Conservation (phyloP, 1,140 invertebrate species). For the Arion vulgaris region DNA sequence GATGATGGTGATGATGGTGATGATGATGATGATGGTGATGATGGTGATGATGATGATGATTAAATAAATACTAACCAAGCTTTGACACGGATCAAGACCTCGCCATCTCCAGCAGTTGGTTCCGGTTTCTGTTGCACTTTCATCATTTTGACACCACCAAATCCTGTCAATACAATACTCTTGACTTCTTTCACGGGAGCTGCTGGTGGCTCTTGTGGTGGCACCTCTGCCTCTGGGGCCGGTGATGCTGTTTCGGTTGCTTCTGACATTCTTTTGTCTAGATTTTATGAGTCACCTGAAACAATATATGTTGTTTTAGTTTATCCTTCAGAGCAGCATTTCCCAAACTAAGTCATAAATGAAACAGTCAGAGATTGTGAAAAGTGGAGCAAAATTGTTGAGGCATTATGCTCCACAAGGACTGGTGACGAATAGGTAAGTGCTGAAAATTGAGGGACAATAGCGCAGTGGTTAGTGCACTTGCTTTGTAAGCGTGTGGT, state of each 20-base stretch:
- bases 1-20: neutral
- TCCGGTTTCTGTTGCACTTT: slow-evolving; percentile 86
- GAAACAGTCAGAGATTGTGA: too few species aligned
- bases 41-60: too few species aligned
- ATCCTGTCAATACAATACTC: slow-evolving; percentile 84
- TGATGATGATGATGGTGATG: too few species aligned
- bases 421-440: too few species aligned
- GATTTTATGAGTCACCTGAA: neutral
- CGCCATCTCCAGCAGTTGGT: slow-evolving; percentile 81
- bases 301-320: too few species aligned
- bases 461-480: too few species aligned
- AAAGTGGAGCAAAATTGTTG: too few species aligned
- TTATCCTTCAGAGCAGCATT: too few species aligned
- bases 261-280: neutral
- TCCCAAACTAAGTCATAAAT: too few species aligned
- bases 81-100: slow-evolving; percentile 87
- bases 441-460: too few species aligned
- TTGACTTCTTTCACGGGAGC: slow-evolving; percentile 84
- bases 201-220: slow-evolving; percentile 32
- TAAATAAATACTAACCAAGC: slow-evolving; percentile 88
- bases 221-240: slow-evolving; percentile 1
- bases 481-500: too few species aligned
- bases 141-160: slow-evolving; percentile 87
- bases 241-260: slow-evolving; percentile 2
- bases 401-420: too few species aligned